Evolutionary conservation across 2,113 vertebrate genomes (phyloP).

Genomic region (Nasalis larvatus): DNA sequence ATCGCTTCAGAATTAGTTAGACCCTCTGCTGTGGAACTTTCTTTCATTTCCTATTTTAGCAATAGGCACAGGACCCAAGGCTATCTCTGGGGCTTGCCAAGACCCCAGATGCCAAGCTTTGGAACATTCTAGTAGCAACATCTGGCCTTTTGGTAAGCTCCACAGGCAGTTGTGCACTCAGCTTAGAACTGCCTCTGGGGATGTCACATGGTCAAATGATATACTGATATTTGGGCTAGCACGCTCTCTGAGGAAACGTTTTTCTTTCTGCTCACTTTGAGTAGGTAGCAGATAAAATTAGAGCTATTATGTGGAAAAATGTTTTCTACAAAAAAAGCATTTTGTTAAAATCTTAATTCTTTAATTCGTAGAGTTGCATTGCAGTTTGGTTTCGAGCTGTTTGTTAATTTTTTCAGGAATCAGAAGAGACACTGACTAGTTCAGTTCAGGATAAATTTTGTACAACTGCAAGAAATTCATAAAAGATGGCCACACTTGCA

Average conservation of each 20-base stretch:
- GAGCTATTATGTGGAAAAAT: slow-evolving; percentile 18
- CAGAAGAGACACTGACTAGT: neutral
- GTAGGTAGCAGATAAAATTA: slow-evolving; percentile 9
- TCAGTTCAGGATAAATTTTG: neutral
- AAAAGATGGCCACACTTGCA: neutral
- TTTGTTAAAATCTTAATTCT: slow-evolving; percentile 26
- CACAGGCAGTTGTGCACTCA: slow-evolving; percentile 74
- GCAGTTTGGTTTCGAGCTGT: neutral
- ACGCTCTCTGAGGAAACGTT: slow-evolving; percentile 57
- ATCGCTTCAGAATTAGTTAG: slow-evolving; percentile 48
- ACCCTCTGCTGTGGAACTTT: neutral
- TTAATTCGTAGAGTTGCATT: neutral
- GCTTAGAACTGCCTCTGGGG: slow-evolving; percentile 79
- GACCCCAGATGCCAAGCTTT: slow-evolving; percentile 82
- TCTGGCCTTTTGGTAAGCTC: slow-evolving; percentile 81
- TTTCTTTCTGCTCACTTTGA: slow-evolving; percentile 77
- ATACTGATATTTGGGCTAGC: slow-evolving; percentile 40
- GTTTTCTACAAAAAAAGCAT: slow-evolving; percentile 33
- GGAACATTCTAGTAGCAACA: slow-evolving; percentile 82
- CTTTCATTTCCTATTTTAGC: slow-evolving; percentile 58
- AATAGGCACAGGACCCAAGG: slow-evolving; percentile 53
- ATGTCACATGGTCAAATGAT: slow-evolving; percentile 56
- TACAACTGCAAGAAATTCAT: neutral
- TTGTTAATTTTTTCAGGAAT: neutral
- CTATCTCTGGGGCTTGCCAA: slow-evolving; percentile 65